These are phyloP conservation scores for Oreohelix idahoensis DNA, from an alignment of 1,140 invertebrate species.

Conservation along the genomic window DNA sequence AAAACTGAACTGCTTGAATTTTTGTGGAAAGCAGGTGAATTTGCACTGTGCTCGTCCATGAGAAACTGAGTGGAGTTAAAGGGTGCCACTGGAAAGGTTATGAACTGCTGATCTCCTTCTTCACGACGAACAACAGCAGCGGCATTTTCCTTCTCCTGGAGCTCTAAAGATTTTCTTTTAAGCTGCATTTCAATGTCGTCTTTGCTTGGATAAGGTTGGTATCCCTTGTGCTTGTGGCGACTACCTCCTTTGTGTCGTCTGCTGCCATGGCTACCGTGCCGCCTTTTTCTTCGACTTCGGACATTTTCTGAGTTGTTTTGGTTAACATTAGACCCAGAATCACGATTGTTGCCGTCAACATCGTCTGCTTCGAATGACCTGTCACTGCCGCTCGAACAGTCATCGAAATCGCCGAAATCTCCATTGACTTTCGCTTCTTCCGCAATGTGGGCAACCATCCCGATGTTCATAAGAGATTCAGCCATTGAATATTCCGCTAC, in stretches of 20 bases:
- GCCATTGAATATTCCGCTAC: conserved; percentile 43
- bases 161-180: conserved; percentile 30
- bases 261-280: conserved; percentile 41
- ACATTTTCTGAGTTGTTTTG: neutral
- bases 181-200: conserved; percentile 14
- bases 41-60: conserved; percentile 33
- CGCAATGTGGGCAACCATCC: neutral
- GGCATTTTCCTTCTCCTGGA: conserved; percentile 40
- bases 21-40: conserved; percentile 16
- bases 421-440: neutral
- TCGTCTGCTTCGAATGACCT: conserved; percentile 35
- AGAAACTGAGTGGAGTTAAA: conserved; percentile 41
- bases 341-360: neutral
- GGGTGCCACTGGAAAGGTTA: conserved; percentile 33
- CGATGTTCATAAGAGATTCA: conserved; percentile 9
- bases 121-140: conserved; percentile 24
- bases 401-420: conserved; percentile 17
- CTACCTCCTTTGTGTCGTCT: conserved; percentile 38
- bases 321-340: neutral
- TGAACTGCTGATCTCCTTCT: conserved; percentile 16
- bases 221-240: conserved; percentile 28
- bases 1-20: conserved; percentile 16
- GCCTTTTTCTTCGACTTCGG: conserved; percentile 11
- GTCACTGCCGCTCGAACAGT: conserved; percentile 38
- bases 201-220: conserved; percentile 15